These are phyloP conservation scores for Pollimyrus isidori DNA, from an alignment of 2,113 vertebrate genomes.

Conservation along the genomic window DNA sequence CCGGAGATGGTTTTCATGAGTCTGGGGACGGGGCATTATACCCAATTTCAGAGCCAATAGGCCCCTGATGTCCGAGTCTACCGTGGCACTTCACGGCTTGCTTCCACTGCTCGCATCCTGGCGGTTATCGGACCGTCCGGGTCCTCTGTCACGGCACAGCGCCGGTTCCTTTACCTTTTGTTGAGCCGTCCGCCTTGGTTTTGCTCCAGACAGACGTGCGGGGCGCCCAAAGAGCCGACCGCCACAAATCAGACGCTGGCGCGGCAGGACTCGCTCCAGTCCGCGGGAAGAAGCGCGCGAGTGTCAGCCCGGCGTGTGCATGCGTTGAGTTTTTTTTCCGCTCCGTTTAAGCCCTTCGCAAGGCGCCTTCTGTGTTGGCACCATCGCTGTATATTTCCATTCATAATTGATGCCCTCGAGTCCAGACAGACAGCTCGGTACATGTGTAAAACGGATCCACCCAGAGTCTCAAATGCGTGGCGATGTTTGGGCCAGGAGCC, in stretches of 20 bases:
- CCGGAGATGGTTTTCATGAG: not conserved
- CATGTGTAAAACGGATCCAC: constrained; percentile 82
- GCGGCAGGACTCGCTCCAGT: constrained; percentile 38
- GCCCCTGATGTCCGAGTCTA: not conserved
- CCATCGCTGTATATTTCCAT: constrained; percentile 82
- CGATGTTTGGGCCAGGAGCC: constrained; percentile 52
- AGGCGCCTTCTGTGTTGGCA: constrained; percentile 64
- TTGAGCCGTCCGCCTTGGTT: not conserved
- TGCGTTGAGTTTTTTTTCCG: constrained; percentile 48
- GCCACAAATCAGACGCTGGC: constrained; percentile 33
- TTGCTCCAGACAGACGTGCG: not conserved
- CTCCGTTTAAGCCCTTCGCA: constrained; percentile 71
- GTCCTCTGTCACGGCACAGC: not conserved
- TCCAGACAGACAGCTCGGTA: constrained; percentile 74
- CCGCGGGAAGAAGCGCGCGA: constrained; percentile 55
- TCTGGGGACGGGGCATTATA: not conserved
- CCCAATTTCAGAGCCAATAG: not conserved
- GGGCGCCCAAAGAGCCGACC: not conserved
- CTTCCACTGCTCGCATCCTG: too few relatives aligned
- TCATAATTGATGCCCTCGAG: constrained; percentile 87
- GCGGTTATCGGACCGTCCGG: not conserved
- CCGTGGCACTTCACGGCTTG: not conserved
- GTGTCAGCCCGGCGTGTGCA: constrained; percentile 62
- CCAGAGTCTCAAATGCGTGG: constrained; percentile 59
- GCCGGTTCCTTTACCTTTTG: not conserved